Base-by-base conservation (phyloP, 2,888 invertebrate species). In the Scaptomyza parva region DNA sequence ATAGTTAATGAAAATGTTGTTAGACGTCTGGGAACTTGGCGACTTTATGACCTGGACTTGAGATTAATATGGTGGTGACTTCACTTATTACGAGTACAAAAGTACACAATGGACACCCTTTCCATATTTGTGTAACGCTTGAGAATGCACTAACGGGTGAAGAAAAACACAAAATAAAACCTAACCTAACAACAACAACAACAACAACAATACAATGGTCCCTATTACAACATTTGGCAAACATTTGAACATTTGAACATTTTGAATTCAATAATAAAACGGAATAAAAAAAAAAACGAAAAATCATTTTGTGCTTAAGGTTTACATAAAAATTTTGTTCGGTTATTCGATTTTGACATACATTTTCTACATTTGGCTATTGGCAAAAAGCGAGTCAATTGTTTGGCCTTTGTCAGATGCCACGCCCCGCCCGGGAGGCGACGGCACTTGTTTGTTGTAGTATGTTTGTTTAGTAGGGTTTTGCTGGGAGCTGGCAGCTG, bases 221-320 rank as follows among this genome's bases (percentile, higher is more conserved):
- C 30, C 30, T 61, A 69, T 78, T 78, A 64, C 77, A 79, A 69
- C 79, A 78, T 76, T 76, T 79, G 66, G 69, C 76, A 76, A 79
- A 76, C 79, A 71, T 71, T 77, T 64, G 37, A 37, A 17, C 37
- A 17, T 37, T 37, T n/a, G n/a, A n/a, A n/a, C n/a, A n/a, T n/a
- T 37, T 37, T 5, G 43, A 73, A 58, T 48, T 54, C 8, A 57
- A 50, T 53, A 44, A 22, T 28, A 28, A 28, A 28, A 48, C 40
- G 41, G 39, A 44, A 22, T 28, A 28, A 28, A 28, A 48, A 45
- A 48, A 44, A 47, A 33, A 24, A 9, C 2, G 20, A 28, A 45
- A 57, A 54, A 63, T 55, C 51, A 53, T 60, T 60, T 65, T 75
- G 37, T 37, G 52, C 14, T 47, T 45, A 30, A 33, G 39, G 43